Conservation (phyloP, 2,797 vertebrate species). For the Ataeniobius toweri region DNA sequence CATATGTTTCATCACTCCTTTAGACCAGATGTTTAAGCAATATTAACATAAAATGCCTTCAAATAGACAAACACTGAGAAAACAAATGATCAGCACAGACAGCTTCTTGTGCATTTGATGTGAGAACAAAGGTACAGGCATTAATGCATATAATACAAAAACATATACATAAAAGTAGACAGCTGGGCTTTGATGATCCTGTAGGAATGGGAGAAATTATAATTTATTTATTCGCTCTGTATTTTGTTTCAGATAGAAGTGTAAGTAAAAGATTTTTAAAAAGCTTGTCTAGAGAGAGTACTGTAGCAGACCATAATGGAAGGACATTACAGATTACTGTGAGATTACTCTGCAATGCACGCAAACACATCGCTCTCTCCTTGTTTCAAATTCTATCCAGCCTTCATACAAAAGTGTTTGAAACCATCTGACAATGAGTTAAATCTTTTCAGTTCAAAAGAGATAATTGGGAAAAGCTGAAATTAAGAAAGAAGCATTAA, state of each 20-base stretch:
- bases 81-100: slow-evolving; percentile 6
- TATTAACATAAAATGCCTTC: slow-evolving; percentile 29
- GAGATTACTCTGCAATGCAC: slow-evolving; percentile 24
- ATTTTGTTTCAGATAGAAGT: slow-evolving; percentile 1
- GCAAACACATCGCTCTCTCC: slow-evolving; percentile 17
- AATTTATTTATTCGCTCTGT: slow-evolving; percentile 11
- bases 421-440: slow-evolving; percentile 42
- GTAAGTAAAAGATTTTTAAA: not conserved
- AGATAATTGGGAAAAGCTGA: slow-evolving; percentile 5
- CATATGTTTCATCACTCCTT: slow-evolving; percentile 11
- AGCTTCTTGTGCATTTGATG: slow-evolving; percentile 12
- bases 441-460: slow-evolving; percentile 27
- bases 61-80: slow-evolving; percentile 19
- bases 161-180: slow-evolving; percentile 8
- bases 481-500: not conserved
- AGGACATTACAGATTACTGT: slow-evolving; percentile 30
- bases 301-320: slow-evolving; percentile 35
- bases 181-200: slow-evolving; percentile 30
- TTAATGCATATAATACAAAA: slow-evolving; percentile 7
- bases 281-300: slow-evolving; percentile 23
- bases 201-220: not conserved
- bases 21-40: not conserved
- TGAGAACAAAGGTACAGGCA: slow-evolving; percentile 2
- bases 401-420: slow-evolving; percentile 65
- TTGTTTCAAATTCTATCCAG: slow-evolving; percentile 19